A percentile compares a stretch with the other conserved stretches of the same genome.
phyloP scores from a whole-genome alignment of 2,797 vertebrate species.

The Halcyon badia region DNA sequence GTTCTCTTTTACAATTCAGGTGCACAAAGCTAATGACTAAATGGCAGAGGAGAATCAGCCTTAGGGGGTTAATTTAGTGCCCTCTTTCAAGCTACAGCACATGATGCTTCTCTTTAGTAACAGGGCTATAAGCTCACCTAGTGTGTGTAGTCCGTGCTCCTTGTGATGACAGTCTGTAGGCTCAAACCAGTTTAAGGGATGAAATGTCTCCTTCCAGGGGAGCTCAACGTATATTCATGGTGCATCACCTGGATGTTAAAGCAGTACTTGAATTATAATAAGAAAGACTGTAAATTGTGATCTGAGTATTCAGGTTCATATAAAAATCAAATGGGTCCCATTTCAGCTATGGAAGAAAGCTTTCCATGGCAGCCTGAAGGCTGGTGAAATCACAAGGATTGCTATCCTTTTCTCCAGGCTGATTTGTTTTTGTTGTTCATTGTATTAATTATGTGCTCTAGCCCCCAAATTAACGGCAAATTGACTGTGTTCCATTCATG shows the following conservation, averaged over 20 bases:
- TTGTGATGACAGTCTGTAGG: neutral
- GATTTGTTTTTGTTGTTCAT: neutral
- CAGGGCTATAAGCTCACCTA: neutral
- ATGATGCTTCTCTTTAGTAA: neutral
- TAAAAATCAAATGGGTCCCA: neutral
- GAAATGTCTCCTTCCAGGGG: neutral
- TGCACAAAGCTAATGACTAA: neutral
- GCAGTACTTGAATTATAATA: neutral
- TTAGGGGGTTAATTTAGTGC: neutral
- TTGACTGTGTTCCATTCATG: neutral
- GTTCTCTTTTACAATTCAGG: neutral
- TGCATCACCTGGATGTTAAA: neutral
- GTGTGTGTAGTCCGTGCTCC: neutral
- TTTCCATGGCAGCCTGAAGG: conserved; percentile 28
- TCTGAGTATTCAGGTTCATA: neutral
- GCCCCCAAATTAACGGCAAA: neutral
- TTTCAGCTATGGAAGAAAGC: neutral
- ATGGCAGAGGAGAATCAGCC: neutral
- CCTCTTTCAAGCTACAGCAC: neutral
- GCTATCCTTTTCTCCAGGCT: neutral
- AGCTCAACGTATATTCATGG: neutral
- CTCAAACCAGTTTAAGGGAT: neutral
- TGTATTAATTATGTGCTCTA: neutral
- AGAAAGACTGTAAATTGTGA: neutral
- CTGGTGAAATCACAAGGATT: neutral